Evolutionary conservation across 2,797 vertebrate genomes (phyloP), one percentile per base, ranked within the genome.

Genomic region (Arrhamphus sclerolepis): DNA sequence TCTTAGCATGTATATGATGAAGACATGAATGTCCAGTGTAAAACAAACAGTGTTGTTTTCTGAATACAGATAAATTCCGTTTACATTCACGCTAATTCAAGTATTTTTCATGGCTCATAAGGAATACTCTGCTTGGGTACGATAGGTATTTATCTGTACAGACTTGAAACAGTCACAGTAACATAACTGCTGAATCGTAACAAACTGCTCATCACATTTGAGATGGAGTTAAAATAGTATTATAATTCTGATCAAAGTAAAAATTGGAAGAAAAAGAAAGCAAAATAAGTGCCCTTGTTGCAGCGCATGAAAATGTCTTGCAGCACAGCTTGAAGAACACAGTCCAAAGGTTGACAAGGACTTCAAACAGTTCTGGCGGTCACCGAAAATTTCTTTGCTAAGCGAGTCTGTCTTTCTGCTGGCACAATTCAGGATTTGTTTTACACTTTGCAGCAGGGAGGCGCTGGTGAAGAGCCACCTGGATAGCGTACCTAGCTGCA

Each of bases 381-480:
- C 66, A 75, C 71, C 83, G 70, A 73, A 86, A 83, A 83, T 78
- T 28, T 28, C 24, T 66, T 75, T 76, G 51, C 62, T 60, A 43
- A 72, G 57, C 29, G 55, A 77, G 75, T 57, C 60, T 70, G 55
- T 69, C 38, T 80, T 80, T 72, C 73, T 70, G 53, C 85, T 85
- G 79, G 85, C 84, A 82, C 74, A 74, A 72, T 79, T 84, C 56
- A 67, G 73, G 81, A 58, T 53, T 41, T 60, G 67, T 64, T 70
- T 70, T 78, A 59, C 70, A 55, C 70, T 61, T 53, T 71, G 78
- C 84, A 86, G 83, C 80, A 43, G 78, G 75, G 70, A 83, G 71
- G 78, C 84, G 86, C 82, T 78, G 46, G 78, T 73, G 70, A 83
- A 82, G 80, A 80, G 75, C 80, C 84, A 89, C 88, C 89, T 86